Percentiles rank a stretch among this genome's conserved stretches.
Conservation (phyloP, 2,888 invertebrate genomes). For the Agrochola lychnidis region DNA sequence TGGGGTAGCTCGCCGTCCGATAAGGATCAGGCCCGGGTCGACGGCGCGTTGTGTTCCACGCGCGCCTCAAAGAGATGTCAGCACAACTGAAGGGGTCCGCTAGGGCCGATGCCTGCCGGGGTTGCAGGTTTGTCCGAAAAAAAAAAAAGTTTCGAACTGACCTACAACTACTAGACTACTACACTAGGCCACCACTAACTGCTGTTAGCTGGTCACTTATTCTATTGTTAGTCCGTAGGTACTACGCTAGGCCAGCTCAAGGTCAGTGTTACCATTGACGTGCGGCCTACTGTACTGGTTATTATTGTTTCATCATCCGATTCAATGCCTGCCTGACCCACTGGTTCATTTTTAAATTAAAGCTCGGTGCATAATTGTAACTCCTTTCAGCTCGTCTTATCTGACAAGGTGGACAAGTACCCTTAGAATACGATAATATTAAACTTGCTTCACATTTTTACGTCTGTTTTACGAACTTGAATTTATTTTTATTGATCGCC, state of each 20-base stretch:
- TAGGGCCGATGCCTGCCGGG: too few relatives aligned
- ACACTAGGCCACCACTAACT: too few relatives aligned
- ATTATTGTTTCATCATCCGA: slow-evolving; percentile 9
- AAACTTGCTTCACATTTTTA: slow-evolving; percentile 51
- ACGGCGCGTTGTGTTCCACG: too few relatives aligned
- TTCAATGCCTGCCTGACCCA: slow-evolving; percentile 25
- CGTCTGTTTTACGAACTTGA: slow-evolving; percentile 43
- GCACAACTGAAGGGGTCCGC: too few relatives aligned
- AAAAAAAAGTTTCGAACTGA: too few relatives aligned
- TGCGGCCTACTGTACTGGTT: not conserved
- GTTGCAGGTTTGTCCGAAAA: too few relatives aligned
- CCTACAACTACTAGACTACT: too few relatives aligned
- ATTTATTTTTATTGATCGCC: slow-evolving; percentile 48
- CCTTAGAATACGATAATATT: slow-evolving; percentile 43
- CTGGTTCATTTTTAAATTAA: slow-evolving; percentile 23
- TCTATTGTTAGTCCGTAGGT: not conserved
- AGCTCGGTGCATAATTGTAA: not conserved
- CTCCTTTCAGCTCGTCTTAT: slow-evolving; percentile 50
- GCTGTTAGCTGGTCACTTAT: not conserved
- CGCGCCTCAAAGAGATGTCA: too few relatives aligned
- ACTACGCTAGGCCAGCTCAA: not conserved
- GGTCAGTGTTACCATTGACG: not conserved
- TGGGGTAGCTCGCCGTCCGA: too few relatives aligned
- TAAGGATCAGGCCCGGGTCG: too few relatives aligned
- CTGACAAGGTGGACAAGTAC: slow-evolving; percentile 57